A percentile compares a stretch with the other conserved stretches of the same genome.
phyloP scores from a whole-genome alignment of 2,113 vertebrate species.

The Pitta sordida region DNA sequence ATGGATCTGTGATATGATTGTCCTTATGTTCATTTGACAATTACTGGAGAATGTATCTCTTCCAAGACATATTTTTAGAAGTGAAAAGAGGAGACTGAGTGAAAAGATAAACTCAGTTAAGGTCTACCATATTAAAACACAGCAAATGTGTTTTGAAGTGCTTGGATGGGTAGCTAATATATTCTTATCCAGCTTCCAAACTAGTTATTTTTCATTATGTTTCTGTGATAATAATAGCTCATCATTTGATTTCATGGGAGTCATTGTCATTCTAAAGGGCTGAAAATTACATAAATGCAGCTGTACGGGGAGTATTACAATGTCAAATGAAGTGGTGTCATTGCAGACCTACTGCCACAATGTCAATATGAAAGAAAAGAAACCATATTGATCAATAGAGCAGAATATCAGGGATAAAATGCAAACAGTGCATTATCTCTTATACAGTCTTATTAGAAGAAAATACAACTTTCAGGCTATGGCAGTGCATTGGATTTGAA shows the following conservation, averaged over 20 bases:
- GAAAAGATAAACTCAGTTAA: neutral
- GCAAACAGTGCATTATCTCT: slow-evolving; percentile 39
- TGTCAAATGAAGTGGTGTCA: slow-evolving; percentile 48
- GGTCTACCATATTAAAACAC: neutral
- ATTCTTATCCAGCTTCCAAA: neutral
- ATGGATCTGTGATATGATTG: neutral
- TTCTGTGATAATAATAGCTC: slow-evolving; percentile 38
- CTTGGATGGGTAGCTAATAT: neutral
- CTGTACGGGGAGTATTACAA: slow-evolving; percentile 46
- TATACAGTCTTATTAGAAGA: slow-evolving; percentile 29
- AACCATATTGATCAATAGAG: slow-evolving; percentile 44
- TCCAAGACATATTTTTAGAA: neutral
- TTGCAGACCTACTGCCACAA: neutral
- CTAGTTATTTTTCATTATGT: slow-evolving; percentile 38
- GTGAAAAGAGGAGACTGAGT: neutral
- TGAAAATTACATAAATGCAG: slow-evolving; percentile 53
- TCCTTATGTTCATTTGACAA: neutral
- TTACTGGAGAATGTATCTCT: neutral
- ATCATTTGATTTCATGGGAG: slow-evolving; percentile 45
- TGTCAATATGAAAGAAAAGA: slow-evolving; percentile 25
- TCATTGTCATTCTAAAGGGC: slow-evolving; percentile 41
- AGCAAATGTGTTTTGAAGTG: neutral
- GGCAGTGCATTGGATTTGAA: neutral
- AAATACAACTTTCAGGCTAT: slow-evolving; percentile 12
- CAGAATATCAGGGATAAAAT: slow-evolving; percentile 21